These are phyloP conservation scores for Hypomesus transpacificus DNA, from an alignment of 2,113 vertebrate species.

Conservation along the genomic window DNA sequence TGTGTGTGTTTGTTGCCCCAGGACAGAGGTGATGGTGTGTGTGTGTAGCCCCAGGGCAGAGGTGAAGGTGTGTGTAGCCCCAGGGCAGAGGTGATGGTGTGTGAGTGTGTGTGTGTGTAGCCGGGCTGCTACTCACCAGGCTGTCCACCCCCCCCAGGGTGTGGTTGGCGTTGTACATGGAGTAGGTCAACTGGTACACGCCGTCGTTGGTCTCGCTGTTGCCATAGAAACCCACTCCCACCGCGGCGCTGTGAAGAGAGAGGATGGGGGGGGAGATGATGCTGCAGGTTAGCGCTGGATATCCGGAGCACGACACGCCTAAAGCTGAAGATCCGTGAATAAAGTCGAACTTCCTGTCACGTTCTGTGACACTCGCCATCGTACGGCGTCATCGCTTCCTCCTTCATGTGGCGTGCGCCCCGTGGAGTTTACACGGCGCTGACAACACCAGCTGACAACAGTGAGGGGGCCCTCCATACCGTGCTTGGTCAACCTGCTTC, in stretches of 20 bases:
- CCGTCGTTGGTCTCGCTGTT: conserved; percentile 97
- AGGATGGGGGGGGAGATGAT: conserved; percentile 9
- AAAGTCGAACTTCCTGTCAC: no score
- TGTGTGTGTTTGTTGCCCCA: neutral
- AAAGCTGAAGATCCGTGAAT: neutral
- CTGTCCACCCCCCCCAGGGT: conserved; percentile 84
- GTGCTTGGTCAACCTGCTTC: no score
- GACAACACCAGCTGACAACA: no score
- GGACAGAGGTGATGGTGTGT: no score
- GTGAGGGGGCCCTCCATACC: no score
- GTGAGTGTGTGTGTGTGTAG: conserved; percentile 5
- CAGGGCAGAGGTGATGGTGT: neutral
- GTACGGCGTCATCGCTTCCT: neutral
- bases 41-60: no score
- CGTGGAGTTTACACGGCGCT: no score
- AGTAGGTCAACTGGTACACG: conserved; percentile 89
- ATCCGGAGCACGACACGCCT: conserved; percentile 18
- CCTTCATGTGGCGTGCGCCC: neutral
- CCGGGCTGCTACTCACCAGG: conserved; percentile 76
- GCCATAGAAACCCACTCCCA: conserved; percentile 95
- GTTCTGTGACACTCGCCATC: neutral
- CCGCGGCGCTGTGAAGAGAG: conserved; percentile 73
- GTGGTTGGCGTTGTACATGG: conserved; percentile 90
- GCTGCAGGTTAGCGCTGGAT: conserved; percentile 28
- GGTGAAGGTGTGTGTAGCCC: no score